Percentiles rank a stretch among this genome's conserved stretches.
Conservation (phyloP, 2,113 vertebrate genomes). For the Sitta europaea region DNA sequence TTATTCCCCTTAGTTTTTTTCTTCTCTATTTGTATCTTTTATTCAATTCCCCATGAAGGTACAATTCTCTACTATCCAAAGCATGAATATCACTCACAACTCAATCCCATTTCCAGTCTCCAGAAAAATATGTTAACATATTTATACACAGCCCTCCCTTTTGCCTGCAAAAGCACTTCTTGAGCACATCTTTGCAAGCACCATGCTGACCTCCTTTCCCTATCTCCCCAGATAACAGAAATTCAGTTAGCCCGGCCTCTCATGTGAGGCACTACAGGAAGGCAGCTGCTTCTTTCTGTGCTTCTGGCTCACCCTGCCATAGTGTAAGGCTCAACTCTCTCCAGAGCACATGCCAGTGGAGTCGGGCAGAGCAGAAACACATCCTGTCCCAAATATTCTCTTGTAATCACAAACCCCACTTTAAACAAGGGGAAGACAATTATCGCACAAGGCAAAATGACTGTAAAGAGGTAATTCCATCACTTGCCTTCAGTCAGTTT, state of each 20-base stretch:
- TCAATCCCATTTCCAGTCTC: neutral
- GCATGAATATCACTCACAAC: neutral
- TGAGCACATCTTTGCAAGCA: neutral
- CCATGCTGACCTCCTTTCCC: neutral
- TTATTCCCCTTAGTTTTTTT: neutral
- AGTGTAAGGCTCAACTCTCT: neutral
- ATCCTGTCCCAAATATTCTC: neutral
- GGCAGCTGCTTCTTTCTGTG: neutral
- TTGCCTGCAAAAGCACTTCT: neutral
- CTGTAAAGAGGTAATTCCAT: neutral
- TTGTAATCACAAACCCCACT: neutral
- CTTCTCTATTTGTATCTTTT: neutral
- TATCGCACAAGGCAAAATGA: neutral
- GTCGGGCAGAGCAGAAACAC: neutral
- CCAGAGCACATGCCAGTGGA: neutral
- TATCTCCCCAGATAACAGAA: neutral
- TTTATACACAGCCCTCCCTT: neutral
- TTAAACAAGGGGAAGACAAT: neutral
- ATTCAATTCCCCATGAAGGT: neutral
- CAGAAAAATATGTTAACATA: neutral
- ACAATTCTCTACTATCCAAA: neutral
- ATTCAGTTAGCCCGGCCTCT: neutral
- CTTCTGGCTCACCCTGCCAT: neutral
- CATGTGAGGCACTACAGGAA: neutral
- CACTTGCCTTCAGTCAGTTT: neutral